Base-by-base conservation (phyloP, 2,888 invertebrate species). In the Sphaerophoria rueppellii region DNA sequence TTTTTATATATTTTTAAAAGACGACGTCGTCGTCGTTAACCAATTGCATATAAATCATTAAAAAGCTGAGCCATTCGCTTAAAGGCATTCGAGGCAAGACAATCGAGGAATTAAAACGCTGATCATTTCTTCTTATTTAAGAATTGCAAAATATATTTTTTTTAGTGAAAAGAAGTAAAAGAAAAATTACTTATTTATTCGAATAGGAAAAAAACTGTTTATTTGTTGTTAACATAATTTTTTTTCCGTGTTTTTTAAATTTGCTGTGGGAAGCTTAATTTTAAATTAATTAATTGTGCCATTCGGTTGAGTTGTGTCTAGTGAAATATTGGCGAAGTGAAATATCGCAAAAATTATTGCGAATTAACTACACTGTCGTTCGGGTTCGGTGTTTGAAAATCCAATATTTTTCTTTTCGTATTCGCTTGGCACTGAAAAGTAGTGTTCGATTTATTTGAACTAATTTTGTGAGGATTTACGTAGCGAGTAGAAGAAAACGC, bases 251-350 rank as follows among this genome's bases (percentile, higher is more conserved):
- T 24, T 24, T 24, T 24, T 24, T 1, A 24, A 24, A 24, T 72
- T 48, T 65, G 71, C 78, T 57, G 46, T 63, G 70, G 63, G 78
- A 70, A 52, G 69, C 69, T 40, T 63, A 48, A 60, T 79, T 24
- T 83, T 55, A 75, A 75, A 79, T 83, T 71, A 40, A 65, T 79
- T 75, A 11, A 54, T 60, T 34, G 46, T 77, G 54, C 52, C 55
- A 67, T 67, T 79, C 61, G 61, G 80, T 83, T 75, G 75, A 75
- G 67, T 75, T 76, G 83, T 76, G 72, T 61, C 55, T 71, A 43
- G 80, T 75, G 75, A 76, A 67, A 61, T 75, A 79, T 60, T 75
- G 71, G 24, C 58, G 63, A 65, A 71, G 24, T 60, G 24, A 67
- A 32, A 67, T 67, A 79, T 70, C 73, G 48, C 46, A 32, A 65